phyloP scores from a whole-genome alignment of 2,113 vertebrate species.

The Trichomycterus rosablanca region DNA sequence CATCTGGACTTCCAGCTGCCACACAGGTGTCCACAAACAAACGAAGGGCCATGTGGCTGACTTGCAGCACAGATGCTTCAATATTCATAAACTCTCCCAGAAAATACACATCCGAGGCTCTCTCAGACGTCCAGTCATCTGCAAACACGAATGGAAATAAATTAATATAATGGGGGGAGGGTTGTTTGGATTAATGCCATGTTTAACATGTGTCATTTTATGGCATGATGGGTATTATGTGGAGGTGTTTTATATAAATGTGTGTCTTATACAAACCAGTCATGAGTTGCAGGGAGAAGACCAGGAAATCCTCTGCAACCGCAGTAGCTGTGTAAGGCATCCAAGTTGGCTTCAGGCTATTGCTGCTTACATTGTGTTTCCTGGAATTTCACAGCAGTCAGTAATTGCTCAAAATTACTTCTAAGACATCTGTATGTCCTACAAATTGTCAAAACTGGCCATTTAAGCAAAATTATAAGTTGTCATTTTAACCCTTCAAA shows the following conservation, averaged over 20 bases:
- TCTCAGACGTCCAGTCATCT: slow-evolving; percentile 36
- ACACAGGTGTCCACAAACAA: slow-evolving; percentile 59
- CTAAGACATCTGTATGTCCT: no score
- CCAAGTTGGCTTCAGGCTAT: slow-evolving; percentile 49
- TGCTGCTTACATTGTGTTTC: slow-evolving; percentile 53
- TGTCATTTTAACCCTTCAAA: no score
- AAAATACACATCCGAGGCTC: slow-evolving; percentile 19
- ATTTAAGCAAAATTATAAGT: no score
- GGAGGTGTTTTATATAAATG: no score
- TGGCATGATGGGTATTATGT: no score
- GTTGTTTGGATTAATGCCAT: no score
- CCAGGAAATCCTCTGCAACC: slow-evolving; percentile 36
- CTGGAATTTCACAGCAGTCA: neutral
- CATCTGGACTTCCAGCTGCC: slow-evolving; percentile 43
- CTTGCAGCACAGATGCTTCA: slow-evolving; percentile 48
- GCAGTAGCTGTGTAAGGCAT: slow-evolving; percentile 2
- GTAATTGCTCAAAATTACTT: neutral
- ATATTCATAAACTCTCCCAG: slow-evolving; percentile 45
- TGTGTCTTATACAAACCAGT: neutral
- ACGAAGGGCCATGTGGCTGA: slow-evolving; percentile 54
- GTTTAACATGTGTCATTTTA: no score
- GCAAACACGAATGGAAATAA: neutral
- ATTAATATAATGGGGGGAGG: no score
- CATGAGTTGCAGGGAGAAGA: slow-evolving; percentile 62
- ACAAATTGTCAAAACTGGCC: no score